phyloP scores from a whole-genome alignment of 2,113 vertebrate species.

The Gambusia affinis region DNA sequence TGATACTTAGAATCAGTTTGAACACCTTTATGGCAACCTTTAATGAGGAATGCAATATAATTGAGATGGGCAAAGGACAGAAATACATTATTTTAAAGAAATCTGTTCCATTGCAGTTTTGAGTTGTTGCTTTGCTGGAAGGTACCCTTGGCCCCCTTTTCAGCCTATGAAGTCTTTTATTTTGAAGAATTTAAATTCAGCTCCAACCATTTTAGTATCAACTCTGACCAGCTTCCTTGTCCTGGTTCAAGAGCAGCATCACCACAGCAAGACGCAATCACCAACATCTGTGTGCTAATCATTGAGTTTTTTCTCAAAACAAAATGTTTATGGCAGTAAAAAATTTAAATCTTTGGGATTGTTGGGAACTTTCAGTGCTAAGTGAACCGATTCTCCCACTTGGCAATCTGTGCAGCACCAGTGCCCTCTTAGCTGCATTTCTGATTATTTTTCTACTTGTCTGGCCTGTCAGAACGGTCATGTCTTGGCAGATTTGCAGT shows the following conservation, averaged over 20 bases:
- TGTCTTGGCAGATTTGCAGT: not conserved
- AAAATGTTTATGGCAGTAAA: too few relatives aligned
- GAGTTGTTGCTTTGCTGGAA: not conserved
- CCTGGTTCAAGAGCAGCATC: too few relatives aligned
- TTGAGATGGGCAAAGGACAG: not conserved
- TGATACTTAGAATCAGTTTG: conserved; percentile 46
- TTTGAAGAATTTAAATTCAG: not conserved
- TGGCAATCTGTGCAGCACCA: not conserved
- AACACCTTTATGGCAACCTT: conserved; percentile 17
- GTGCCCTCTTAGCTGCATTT: not conserved
- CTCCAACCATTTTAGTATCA: not conserved
- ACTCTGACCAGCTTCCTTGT: too few relatives aligned
- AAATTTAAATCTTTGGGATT: not conserved
- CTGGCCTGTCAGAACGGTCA: not conserved
- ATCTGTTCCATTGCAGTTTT: not conserved
- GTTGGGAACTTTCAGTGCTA: not conserved
- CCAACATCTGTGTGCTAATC: too few relatives aligned
- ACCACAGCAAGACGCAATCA: too few relatives aligned
- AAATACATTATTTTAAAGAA: not conserved
- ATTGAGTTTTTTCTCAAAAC: too few relatives aligned
- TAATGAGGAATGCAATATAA: conserved; percentile 14
- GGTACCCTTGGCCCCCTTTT: not conserved
- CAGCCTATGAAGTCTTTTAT: not conserved
- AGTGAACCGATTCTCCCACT: not conserved
- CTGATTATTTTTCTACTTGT: too few relatives aligned